Base-by-base conservation (phyloP, 2,888 invertebrate genomes). In the Mystacides longicornis region DNA sequence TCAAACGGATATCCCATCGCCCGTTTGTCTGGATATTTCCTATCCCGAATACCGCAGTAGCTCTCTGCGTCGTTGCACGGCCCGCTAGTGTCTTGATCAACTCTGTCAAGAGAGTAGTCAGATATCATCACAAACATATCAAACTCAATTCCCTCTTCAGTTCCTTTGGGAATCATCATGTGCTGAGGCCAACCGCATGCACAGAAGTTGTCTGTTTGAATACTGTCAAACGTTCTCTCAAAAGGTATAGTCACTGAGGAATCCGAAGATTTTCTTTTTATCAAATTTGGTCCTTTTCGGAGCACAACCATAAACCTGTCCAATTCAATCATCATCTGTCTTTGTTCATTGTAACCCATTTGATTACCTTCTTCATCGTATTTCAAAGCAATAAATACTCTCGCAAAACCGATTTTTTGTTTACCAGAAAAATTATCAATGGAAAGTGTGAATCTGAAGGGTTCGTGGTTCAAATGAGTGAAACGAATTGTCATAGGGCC, bases 1-100 rank as follows among this genome's bases (percentile, higher is more conserved):
- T 87, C 85, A 77, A 87, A 86, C 14, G 93, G 93, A 75, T 79
- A 93, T 48, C 93, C 93, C 92, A 93, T 93, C 3, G 87, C 69
- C 54, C 87, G 81, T 37, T 80, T 78, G 71, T 93, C 93, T 0
- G 93, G 93, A 70, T 89, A 93, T 64, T 82, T 74, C 54, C 81
- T 79, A 71, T 89, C 88, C 52, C 82, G 80, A 18, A 91, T 73
- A 1, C 92, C 92, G 64, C 92, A 92, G 71, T 82, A 92, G 62
- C 86, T 86, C 51, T 81, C 80, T 0, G 90, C 88, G 67, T 88
- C 86, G 49, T 80, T 82, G 69, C 90, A 91, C 14, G 53, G 48
- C 45, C 77, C 71, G 1, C 67, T 68, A n/a, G 66, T 69, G 0
- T 69, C 64, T 59, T 73, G 71, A 3, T 71, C 71, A 31, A 77